Evolutionary conservation across 2,888 invertebrate species (phyloP).

Genomic region (Hyalella azteca): DNA sequence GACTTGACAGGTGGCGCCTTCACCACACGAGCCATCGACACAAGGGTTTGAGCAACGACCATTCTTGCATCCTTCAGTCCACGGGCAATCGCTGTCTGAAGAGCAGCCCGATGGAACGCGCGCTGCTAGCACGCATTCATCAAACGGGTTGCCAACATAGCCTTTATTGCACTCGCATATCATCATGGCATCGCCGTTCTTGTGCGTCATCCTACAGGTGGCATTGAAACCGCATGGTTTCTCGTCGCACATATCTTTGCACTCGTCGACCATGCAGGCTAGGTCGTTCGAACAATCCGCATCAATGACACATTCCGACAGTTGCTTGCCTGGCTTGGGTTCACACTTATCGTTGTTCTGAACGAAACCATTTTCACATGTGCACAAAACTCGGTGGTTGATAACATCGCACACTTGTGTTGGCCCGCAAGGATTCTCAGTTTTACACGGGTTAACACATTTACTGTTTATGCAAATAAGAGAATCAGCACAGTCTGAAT

Average conservation of each 20-base stretch:
- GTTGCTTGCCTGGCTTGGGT: constrained; percentile 67
- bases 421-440: constrained; percentile 79
- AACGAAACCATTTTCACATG: constrained; percentile 78
- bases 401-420: constrained; percentile 86
- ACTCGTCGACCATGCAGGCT: constrained; percentile 81
- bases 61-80: constrained; percentile 78
- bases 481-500: constrained; percentile 59
- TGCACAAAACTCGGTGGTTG: constrained; percentile 83
- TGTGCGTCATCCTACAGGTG: constrained; percentile 77
- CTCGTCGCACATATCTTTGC: constrained; percentile 77
- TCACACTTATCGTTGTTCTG: constrained; percentile 85
- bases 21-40: constrained; percentile 69
- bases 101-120: constrained; percentile 72
- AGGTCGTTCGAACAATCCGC: constrained; percentile 84
- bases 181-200: constrained; percentile 81
- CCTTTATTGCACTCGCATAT: constrained; percentile 83
- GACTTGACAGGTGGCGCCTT: constrained; percentile 69
- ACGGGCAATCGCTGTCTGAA: constrained; percentile 80
- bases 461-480: constrained; percentile 59
- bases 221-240: constrained; percentile 69
- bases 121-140: constrained; percentile 65
- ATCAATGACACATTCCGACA: constrained; percentile 77
- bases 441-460: constrained; percentile 73
- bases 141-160: constrained; percentile 81
- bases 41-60: constrained; percentile 82